Percentiles rank a stretch among this genome's conserved stretches.
These are phyloP conservation scores for Corydoras maculifer DNA, from an alignment of 2,113 vertebrate genomes.

Conservation along the genomic window DNA sequence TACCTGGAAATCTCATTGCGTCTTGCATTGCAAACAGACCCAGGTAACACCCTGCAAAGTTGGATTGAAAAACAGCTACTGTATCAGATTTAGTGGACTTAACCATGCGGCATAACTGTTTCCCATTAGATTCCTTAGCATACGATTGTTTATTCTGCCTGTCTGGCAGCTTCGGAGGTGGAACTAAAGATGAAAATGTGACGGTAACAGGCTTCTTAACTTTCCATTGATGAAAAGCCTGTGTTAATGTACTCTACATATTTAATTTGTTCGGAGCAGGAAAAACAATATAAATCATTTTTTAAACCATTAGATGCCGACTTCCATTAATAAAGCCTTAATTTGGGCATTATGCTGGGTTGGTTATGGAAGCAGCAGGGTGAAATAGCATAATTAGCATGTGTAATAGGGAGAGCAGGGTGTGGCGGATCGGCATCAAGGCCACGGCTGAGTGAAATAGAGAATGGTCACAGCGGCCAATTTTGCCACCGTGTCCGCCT, in stretches of 20 bases:
- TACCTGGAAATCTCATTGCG: conserved; percentile 5
- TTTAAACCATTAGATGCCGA: conserved; percentile 99
- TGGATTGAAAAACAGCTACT: not conserved
- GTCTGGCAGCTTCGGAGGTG: conserved; percentile 74
- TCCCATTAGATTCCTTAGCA: conserved; percentile 58
- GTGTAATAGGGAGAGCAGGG: conserved; percentile 96
- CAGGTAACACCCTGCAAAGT: too few species aligned
- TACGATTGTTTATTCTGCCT: conserved; percentile 67
- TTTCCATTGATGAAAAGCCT: conserved; percentile 94
- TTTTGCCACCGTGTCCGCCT: conserved; percentile 20
- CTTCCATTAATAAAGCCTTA: conserved; percentile 99
- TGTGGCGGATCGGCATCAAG: conserved; percentile 54
- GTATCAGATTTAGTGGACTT: conserved; percentile 1
- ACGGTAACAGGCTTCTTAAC: conserved; percentile 91
- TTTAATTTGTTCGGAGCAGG: conserved; percentile 99
- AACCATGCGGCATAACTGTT: not conserved
- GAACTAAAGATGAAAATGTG: conserved; percentile 88
- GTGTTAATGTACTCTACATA: conserved; percentile 99
- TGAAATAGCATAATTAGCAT: conserved; percentile 99
- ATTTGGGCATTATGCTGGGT: conserved; percentile 99
- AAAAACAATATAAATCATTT: conserved; percentile 99
- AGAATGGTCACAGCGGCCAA: conserved; percentile 34
- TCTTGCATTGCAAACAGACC: not conserved
- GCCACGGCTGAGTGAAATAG: conserved; percentile 31
- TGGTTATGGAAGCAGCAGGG: conserved; percentile 98